A percentile compares a stretch with the other conserved stretches of the same genome.
Evolutionary conservation across 2,113 vertebrate species (phyloP).

Genomic region (Amazona vittata): DNA sequence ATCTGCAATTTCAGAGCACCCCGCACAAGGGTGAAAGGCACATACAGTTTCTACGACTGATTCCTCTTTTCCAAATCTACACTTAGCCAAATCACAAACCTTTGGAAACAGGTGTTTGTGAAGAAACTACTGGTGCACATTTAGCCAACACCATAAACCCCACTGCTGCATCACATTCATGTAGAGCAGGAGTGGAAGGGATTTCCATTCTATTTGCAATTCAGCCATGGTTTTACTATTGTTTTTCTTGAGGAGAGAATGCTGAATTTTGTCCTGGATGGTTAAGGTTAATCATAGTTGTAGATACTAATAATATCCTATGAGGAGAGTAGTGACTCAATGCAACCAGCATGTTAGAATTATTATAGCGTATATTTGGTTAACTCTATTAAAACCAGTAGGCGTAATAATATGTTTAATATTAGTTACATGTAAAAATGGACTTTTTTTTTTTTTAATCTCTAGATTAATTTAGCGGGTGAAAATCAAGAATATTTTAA

Average conservation of each 20-base stretch:
- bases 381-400: background rate
- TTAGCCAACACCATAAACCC: background rate
- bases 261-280: background rate
- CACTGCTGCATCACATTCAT: background rate
- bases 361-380: background rate
- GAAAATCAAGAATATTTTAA: background rate
- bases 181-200: background rate
- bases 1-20: background rate
- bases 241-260: background rate
- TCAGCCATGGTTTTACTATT: background rate
- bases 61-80: background rate
- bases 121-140: background rate
- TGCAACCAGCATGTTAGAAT: background rate
- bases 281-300: background rate
- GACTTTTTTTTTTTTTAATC: background rate
- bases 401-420: background rate
- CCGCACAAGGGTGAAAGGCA: background rate
- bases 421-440: background rate
- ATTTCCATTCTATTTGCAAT: background rate
- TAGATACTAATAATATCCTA: background rate
- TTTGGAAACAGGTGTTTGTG: background rate
- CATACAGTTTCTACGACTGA: background rate
- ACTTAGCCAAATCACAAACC: background rate
- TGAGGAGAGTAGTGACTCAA: background rate
- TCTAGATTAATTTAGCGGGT: background rate